Evolutionary conservation across 2,888 invertebrate species (phyloP), one percentile per base, ranked within the genome.

Genomic region (Didymodactylos carnosus): DNA sequence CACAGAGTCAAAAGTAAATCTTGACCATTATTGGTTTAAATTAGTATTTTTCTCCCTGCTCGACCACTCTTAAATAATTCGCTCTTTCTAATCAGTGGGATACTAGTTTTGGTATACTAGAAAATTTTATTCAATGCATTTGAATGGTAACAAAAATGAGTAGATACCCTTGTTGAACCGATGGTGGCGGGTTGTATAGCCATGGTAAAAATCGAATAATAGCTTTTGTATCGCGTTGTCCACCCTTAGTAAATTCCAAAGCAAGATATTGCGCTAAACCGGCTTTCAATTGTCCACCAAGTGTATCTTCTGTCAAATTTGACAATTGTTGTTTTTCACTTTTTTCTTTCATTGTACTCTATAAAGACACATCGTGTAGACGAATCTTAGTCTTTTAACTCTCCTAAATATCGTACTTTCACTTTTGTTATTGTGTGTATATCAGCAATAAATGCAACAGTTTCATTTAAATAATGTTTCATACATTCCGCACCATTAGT

Each of bases 401-500:
- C n/a, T n/a, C n/a, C n/a, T n/a, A n/a, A n/a, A n/a, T 25, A 4
- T 39, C 73, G 77, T 82, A 92, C 93, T 89, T 95, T 97, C 77
- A 98, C 89, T 87, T 94, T 95, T 79, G 91, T 91, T 73, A 98
- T 87, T 1, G 95, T 91, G 81, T 98, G 94, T 77, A 95, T 91
- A 84, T 98, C 98, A 14, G 92, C 90, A 77, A 99, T 86, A 82
- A 98, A 91, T 77, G 97, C 97, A 53, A 97, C 86, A 78, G 93
- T 90, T 83, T 99, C 98, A 29, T 88, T 88, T 73, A 97, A 87
- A 82, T 94, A 91, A 75, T 91, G 90, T 39, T 91, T 87, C 88
- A 97, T 89, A 80, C 94, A 93, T 84, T 99, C 98, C 3, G 92
- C 90, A 0, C 94, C 91, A 78, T 91, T 92, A 2, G 92, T 92